Percentiles rank a stretch among this genome's conserved stretches.
phyloP scores from a whole-genome alignment of 2,113 vertebrate species.

The Clarias batrachus region DNA sequence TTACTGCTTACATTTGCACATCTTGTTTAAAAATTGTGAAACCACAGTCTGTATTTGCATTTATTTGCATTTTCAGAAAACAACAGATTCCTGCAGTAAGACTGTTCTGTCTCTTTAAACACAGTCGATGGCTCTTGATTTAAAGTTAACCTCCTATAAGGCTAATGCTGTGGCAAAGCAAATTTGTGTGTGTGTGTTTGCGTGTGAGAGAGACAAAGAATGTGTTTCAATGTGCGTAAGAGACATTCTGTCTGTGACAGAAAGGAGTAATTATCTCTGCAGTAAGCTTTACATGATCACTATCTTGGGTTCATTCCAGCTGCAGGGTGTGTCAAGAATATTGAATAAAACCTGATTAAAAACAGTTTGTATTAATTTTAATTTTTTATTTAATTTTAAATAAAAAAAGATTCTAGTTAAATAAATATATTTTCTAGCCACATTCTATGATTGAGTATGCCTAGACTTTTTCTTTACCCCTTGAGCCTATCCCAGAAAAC shows the following conservation, averaged over 20 bases:
- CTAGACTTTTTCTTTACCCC: background rate
- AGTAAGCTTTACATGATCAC: background rate
- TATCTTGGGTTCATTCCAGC: background rate
- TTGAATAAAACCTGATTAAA: background rate
- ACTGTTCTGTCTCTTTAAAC: slow-evolving; percentile 6
- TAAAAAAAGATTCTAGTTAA: background rate
- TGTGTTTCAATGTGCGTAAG: background rate
- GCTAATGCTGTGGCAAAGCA: background rate
- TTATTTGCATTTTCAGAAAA: background rate
- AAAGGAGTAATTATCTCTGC: background rate
- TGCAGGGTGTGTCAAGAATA: background rate
- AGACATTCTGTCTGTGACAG: background rate
- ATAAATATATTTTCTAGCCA: background rate
- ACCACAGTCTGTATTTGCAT: background rate
- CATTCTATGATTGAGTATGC: background rate
- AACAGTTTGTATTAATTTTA: no score
- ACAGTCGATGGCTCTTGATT: background rate
- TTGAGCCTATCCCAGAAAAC: no score
- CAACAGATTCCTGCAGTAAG: background rate
- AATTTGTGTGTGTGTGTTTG: background rate
- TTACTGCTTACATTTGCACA: background rate
- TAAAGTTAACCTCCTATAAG: background rate
- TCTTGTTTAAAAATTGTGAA: background rate
- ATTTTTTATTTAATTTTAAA: no score
- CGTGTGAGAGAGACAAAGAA: background rate